Percentiles rank a stretch among this genome's conserved stretches.
Conservation (phyloP, 2,797 vertebrate species). For the Carcharodon carcharias region DNA sequence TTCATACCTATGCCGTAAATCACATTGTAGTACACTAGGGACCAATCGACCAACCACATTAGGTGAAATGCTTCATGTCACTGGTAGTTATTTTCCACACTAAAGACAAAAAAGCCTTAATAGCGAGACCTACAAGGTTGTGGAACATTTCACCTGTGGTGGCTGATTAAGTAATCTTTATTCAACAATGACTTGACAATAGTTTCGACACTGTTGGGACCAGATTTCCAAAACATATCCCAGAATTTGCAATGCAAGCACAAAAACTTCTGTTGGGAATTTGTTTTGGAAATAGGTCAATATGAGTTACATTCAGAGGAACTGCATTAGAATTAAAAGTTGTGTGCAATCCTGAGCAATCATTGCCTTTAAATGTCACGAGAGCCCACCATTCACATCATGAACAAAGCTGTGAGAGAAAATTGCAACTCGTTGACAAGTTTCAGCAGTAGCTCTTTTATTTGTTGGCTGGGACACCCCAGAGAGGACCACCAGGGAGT, state of each 20-base stretch:
- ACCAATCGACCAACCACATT: constrained; percentile 31
- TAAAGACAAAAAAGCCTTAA: neutral
- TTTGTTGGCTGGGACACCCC: neutral
- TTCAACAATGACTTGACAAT: neutral
- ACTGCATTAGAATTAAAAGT: neutral
- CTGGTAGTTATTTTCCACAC: neutral
- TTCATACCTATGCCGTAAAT: neutral
- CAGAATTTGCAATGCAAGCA: constrained; percentile 3
- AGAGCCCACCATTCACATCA: neutral
- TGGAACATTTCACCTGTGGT: neutral
- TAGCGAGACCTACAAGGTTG: neutral
- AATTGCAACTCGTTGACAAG: neutral
- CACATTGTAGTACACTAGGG: neutral
- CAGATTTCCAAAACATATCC: neutral
- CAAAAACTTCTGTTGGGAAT: neutral
- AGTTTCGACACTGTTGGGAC: neutral
- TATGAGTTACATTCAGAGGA: neutral
- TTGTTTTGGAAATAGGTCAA: neutral
- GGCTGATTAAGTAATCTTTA: neutral
- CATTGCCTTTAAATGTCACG: neutral
- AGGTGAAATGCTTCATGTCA: neutral
- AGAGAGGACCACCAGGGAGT: neutral
- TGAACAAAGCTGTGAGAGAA: neutral
- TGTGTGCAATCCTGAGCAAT: neutral
- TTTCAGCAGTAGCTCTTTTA: neutral